These are phyloP conservation scores for Athrips mouffetella DNA, from an alignment of 2,888 invertebrate genomes.

Conservation along the genomic window DNA sequence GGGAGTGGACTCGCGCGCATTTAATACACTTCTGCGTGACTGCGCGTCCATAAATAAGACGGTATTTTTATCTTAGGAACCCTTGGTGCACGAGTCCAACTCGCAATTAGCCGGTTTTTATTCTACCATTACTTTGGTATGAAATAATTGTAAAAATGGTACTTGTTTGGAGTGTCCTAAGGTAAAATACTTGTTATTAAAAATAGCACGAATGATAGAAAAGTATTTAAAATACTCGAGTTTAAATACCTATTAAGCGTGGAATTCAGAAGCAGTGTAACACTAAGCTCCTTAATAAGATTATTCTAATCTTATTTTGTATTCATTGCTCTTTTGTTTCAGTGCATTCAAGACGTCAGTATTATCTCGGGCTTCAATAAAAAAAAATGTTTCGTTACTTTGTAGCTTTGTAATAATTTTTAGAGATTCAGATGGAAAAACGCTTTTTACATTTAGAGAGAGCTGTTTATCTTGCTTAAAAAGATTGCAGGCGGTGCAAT, in stretches of 20 bases:
- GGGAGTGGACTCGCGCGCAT: too few species aligned
- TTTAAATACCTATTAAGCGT: too few species aligned
- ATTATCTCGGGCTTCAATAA: neutral
- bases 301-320: neutral
- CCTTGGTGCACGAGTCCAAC: too few species aligned
- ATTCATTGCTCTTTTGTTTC: neutral
- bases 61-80: too few species aligned
- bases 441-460: slow-evolving; percentile 3
- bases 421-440: neutral
- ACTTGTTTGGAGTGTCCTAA: too few species aligned
- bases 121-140: too few species aligned
- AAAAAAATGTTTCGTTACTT: neutral
- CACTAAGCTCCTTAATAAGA: neutral
- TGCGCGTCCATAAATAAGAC: too few species aligned
- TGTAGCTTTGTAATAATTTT: neutral
- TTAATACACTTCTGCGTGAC: too few species aligned
- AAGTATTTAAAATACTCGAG: neutral
- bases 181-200: too few species aligned
- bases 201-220: neutral
- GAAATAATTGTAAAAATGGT: too few species aligned
- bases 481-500: slow-evolving; percentile 6
- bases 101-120: too few species aligned
- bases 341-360: neutral
- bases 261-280: neutral
- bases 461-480: slow-evolving; percentile 10